These are phyloP conservation scores for Drosophila quinaria DNA, from an alignment of 2,888 invertebrate genomes.

Conservation along the genomic window DNA sequence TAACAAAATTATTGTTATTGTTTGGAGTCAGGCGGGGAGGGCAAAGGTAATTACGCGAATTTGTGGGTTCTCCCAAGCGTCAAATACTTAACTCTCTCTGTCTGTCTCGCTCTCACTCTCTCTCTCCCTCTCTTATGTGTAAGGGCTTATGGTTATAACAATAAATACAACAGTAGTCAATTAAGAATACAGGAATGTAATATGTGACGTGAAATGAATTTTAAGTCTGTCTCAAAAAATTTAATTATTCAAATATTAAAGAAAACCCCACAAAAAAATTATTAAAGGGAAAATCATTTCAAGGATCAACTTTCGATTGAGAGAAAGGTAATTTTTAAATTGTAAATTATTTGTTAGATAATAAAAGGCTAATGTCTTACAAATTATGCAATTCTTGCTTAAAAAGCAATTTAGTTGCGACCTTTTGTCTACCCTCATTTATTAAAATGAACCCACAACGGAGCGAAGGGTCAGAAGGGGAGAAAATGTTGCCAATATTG, in stretches of 20 bases:
- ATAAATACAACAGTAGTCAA: conserved; percentile 41
- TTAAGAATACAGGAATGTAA: conserved; percentile 49
- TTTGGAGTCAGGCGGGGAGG: conserved; percentile 40
- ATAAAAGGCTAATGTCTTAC: conserved; percentile 55
- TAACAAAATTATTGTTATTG: conserved; percentile 81
- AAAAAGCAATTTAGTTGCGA: conserved; percentile 69
- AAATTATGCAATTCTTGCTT: conserved; percentile 66
- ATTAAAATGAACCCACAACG: conserved; percentile 25
- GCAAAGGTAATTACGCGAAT: conserved; percentile 68
- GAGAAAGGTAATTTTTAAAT: conserved; percentile 21
- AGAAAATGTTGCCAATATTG: conserved; percentile 43
- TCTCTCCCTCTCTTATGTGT: conserved; percentile 22
- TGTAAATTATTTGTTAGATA: conserved; percentile 33
- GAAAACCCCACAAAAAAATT: conserved; percentile 1
- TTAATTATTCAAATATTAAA: conserved; percentile 45
- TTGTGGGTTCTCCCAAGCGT: conserved; percentile 63
- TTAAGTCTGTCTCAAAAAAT: conserved; percentile 20
- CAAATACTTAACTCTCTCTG: conserved; percentile 46
- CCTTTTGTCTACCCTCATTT: conserved; percentile 47
- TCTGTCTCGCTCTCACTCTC: neutral
- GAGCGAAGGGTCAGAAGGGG: neutral
- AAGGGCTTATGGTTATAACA: conserved; percentile 30
- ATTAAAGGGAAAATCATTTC: conserved; percentile 1
- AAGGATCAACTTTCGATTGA: conserved; percentile 14
- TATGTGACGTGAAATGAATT: conserved; percentile 34